phyloP scores from a whole-genome alignment of 2,113 vertebrate genomes.

The Gallinago media region DNA sequence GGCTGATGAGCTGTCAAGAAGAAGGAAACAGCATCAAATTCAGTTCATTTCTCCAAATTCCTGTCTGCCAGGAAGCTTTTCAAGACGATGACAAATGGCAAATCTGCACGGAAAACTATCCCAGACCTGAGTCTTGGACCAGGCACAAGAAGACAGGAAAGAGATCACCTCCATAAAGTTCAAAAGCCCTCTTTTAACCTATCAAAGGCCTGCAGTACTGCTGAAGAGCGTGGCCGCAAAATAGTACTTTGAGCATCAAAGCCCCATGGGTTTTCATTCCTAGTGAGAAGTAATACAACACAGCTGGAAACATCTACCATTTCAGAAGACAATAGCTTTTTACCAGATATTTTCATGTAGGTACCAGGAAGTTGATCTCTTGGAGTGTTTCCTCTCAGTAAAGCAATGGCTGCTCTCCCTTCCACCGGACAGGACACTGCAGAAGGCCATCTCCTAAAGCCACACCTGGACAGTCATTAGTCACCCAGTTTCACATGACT shows the following conservation, averaged over 20 bases:
- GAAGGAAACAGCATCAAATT: neutral
- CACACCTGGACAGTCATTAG: fast-evolving
- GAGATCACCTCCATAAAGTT: neutral
- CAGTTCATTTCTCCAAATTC: neutral
- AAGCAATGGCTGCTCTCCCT: neutral
- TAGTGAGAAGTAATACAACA: neutral
- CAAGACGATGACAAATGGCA: neutral
- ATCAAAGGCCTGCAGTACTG: neutral
- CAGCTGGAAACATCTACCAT: neutral
- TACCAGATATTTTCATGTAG: neutral
- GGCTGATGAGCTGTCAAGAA: neutral
- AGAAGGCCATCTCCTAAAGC: neutral
- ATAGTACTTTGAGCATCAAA: neutral
- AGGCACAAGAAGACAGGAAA: neutral
- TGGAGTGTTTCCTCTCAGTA: neutral
- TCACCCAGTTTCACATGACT: neutral
- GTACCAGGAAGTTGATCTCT: neutral
- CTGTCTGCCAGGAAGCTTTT: neutral
- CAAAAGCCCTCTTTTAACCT: neutral
- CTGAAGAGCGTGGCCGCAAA: neutral
- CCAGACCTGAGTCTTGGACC: neutral
- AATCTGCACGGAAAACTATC: neutral
- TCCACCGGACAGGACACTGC: neutral
- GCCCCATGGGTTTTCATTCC: neutral
- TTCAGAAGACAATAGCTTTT: neutral